phyloP scores from a whole-genome alignment of 2,113 vertebrate genomes.

The Donacobius atricapilla region DNA sequence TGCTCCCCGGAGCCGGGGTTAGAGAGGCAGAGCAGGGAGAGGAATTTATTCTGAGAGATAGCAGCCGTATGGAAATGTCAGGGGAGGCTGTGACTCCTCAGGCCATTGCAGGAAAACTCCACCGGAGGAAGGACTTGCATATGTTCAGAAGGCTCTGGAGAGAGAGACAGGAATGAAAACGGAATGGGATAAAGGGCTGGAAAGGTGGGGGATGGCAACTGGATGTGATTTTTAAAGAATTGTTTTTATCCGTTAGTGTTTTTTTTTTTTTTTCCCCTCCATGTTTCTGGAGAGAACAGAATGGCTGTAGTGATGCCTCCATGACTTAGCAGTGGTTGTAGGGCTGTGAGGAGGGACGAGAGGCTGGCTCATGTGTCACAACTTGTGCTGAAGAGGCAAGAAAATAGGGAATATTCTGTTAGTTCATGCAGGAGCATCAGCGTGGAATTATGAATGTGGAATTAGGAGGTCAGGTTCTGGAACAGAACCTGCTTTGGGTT shows the following conservation, averaged over 20 bases:
- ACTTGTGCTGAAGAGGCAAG: not conserved
- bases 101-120: constrained; percentile 34
- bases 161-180: not conserved
- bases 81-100: constrained; percentile 4
- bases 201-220: not conserved
- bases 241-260: accelerated
- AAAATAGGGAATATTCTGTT: not conserved
- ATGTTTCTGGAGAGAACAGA: not conserved
- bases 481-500: not conserved
- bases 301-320: not conserved
- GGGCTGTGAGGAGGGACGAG: not conserved
- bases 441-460: not conserved
- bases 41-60: constrained; percentile 31
- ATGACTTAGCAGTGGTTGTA: constrained; percentile 19
- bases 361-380: not conserved
- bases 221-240: not conserved
- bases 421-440: not conserved
- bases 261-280: not conserved
- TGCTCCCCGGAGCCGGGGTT: not conserved
- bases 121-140: not conserved
- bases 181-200: not conserved
- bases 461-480: not conserved
- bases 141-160: not conserved
- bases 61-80: constrained; percentile 2
- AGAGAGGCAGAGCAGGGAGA: not conserved